A percentile compares a stretch with the other conserved stretches of the same genome.
These are phyloP conservation scores for Pristis pectinata DNA, from an alignment of 2,797 vertebrate species.

Conservation along the genomic window DNA sequence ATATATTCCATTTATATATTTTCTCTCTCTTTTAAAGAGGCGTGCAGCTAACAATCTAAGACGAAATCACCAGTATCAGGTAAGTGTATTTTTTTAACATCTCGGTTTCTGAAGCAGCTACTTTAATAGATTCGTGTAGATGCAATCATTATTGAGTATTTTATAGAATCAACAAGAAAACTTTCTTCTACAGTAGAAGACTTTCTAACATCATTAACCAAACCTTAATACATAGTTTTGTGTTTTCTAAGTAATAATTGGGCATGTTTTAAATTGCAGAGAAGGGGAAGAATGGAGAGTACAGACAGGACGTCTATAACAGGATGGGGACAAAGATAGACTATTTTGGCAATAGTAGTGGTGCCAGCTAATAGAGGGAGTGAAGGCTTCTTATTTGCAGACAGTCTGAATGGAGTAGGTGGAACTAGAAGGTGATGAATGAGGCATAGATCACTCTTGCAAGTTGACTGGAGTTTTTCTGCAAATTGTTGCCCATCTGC, in stretches of 20 bases:
- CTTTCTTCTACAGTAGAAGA: background rate
- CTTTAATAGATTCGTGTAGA: background rate
- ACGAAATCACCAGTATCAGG: slow-evolving; percentile 88
- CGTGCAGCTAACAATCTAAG: slow-evolving; percentile 83
- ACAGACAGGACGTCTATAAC: too few relatives aligned
- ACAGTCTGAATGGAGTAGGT: too few relatives aligned
- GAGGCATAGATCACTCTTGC: too few relatives aligned
- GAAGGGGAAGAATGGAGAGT: too few relatives aligned
- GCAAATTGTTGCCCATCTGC: too few relatives aligned
- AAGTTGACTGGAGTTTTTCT: too few relatives aligned
- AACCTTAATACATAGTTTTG: background rate
- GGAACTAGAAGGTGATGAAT: too few relatives aligned
- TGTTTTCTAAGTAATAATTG: background rate
- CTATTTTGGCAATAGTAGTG: too few relatives aligned
- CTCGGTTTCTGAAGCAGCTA: background rate
- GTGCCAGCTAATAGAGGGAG: too few relatives aligned
- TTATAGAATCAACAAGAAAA: background rate
- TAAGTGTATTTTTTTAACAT: slow-evolving; percentile 46
- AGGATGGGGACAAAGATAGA: too few relatives aligned
- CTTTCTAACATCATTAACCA: background rate
- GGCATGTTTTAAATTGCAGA: too few relatives aligned
- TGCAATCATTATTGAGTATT: background rate
- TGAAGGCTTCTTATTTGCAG: too few relatives aligned
- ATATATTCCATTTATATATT: background rate
- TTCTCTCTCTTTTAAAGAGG: slow-evolving; percentile 60